Evolutionary conservation across 1,140 invertebrate species (phyloP).

Genomic region (Helicoverpa zea): DNA sequence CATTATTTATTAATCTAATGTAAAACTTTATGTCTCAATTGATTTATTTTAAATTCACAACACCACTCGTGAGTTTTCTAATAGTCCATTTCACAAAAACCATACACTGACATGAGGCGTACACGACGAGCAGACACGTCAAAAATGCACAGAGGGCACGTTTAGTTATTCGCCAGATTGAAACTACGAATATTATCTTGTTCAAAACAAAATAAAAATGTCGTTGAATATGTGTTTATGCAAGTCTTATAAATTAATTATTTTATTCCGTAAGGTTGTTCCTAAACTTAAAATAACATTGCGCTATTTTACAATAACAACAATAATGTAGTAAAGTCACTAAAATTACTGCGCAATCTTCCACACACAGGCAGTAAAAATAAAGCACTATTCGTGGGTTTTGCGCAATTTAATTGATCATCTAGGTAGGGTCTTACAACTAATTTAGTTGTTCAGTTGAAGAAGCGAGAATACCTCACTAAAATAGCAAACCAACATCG

Average conservation of each 20-base stretch:
- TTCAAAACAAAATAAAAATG: too few species aligned
- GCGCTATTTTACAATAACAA: background rate
- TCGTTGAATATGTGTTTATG: too few species aligned
- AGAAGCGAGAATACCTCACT: background rate
- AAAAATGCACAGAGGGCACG: conserved; percentile 33
- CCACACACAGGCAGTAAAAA: too few species aligned
- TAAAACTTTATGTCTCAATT: background rate
- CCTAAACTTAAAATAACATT: background rate
- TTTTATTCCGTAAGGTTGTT: background rate
- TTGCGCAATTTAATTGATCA: too few species aligned
- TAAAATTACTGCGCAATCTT: too few species aligned
- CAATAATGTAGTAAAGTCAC: too few species aligned
- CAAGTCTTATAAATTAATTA: background rate
- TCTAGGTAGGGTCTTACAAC: too few species aligned
- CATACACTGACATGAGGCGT: conserved; percentile 57
- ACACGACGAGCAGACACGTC: conserved; percentile 65
- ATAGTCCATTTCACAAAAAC: conserved; percentile 8
- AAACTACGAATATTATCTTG: too few species aligned
- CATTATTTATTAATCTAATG: conserved; percentile 24
- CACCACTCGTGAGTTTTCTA: conserved; percentile 29
- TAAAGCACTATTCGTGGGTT: too few species aligned
- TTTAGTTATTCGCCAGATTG: background rate
- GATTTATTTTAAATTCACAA: conserved; percentile 34
- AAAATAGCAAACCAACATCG: background rate
- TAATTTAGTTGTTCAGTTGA: background rate